Conservation (phyloP, 2,113 vertebrate genomes). For the Tonatia bakeri region DNA sequence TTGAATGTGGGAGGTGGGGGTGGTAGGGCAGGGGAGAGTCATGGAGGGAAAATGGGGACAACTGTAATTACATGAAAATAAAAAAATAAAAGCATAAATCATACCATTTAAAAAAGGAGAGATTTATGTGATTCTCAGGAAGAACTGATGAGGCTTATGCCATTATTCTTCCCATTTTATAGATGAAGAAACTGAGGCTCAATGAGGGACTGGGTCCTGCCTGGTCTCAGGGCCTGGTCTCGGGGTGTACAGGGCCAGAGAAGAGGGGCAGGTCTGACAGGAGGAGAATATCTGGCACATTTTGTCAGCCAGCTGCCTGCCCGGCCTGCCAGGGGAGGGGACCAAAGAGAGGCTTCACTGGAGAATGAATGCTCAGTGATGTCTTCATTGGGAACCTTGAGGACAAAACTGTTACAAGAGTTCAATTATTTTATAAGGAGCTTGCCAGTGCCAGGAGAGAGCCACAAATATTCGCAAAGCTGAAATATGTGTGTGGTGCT, state of each 20-base stretch:
- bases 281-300: not conserved
- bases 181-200: not conserved
- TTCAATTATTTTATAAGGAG: constrained; percentile 33
- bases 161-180: not conserved
- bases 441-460: not conserved
- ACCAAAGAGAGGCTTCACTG: not conserved
- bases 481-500: not conserved
- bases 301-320: not conserved
- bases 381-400: constrained; percentile 30
- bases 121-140: not conserved
- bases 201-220: not conserved
- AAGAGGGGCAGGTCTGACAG: not conserved
- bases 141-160: not conserved
- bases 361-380: not conserved
- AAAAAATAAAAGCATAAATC: too few species aligned
- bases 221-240: not conserved
- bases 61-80: too few species aligned
- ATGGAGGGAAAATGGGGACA: too few species aligned
- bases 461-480: not conserved
- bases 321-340: not conserved
- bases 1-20: too few species aligned
- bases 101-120: too few species aligned
- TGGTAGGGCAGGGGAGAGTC: too few species aligned
- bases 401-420: constrained; percentile 19
- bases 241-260: not conserved